Conservation (phyloP, 2,113 vertebrate species). For the Neomonachus schauinslandi region DNA sequence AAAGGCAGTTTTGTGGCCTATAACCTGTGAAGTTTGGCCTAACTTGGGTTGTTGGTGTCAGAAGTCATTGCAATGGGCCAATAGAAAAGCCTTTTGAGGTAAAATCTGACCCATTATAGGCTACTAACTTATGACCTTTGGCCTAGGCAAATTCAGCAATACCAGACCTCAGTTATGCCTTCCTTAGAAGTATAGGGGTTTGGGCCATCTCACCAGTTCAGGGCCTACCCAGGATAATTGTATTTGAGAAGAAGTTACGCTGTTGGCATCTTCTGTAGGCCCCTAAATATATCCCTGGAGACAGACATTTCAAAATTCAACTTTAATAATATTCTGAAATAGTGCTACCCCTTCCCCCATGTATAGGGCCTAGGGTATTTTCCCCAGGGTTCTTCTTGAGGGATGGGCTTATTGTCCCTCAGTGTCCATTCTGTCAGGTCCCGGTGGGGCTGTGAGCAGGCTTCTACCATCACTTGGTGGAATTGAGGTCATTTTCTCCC, state of each 20-base stretch:
- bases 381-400: neutral
- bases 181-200: neutral
- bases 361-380: neutral
- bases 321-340: neutral
- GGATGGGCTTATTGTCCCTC: neutral
- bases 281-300: neutral
- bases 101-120: neutral
- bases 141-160: neutral
- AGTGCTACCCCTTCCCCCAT: neutral
- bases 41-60: neutral
- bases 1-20: neutral
- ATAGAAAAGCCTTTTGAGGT: neutral
- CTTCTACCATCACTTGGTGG: neutral
- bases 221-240: neutral
- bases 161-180: neutral
- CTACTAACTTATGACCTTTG: neutral
- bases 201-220: neutral
- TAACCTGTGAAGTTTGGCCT: neutral
- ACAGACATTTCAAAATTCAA: constrained; percentile 46
- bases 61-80: neutral
- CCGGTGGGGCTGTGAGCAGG: neutral
- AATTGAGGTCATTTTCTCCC: neutral
- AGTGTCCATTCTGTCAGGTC: neutral
- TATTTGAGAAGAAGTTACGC: neutral
- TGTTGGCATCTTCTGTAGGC: neutral